phyloP scores from a whole-genome alignment of 2,113 vertebrate genomes.

The Setophaga kirtlandii region DNA sequence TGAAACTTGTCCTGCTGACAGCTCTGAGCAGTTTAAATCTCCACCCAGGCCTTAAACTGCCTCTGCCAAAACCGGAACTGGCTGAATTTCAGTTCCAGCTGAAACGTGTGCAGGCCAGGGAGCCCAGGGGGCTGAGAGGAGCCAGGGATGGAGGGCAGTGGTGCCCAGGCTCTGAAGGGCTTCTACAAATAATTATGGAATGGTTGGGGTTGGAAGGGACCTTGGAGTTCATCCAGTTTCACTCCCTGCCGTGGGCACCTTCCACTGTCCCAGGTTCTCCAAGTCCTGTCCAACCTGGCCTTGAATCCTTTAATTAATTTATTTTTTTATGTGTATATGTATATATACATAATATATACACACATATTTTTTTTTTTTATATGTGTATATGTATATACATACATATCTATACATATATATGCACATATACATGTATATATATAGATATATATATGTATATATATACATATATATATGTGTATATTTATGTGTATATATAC shows the following conservation, averaged over 20 bases:
- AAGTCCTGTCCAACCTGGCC: not conserved
- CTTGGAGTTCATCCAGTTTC: too few species aligned
- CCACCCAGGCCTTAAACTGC: not conserved
- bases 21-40: conserved; percentile 12
- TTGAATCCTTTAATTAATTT: not conserved
- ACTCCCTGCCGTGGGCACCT: not conserved
- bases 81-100: conserved; percentile 29
- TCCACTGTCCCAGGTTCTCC: not conserved
- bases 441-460: too few species aligned
- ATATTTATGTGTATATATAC: too few species aligned
- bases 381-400: too few species aligned
- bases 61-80: not conserved
- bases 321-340: too few species aligned
- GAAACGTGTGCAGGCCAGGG: not conserved
- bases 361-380: too few species aligned
- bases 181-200: too few species aligned
- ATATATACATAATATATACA: too few species aligned
- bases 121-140: not conserved
- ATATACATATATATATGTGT: too few species aligned
- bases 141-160: not conserved
- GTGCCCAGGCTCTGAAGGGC: not conserved
- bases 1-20: conserved; percentile 43
- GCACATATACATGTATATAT: too few species aligned
- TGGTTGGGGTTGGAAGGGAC: not conserved
- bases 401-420: too few species aligned